These are phyloP conservation scores for Stomorhina lunata DNA, from an alignment of 2,888 invertebrate species.

Conservation along the genomic window DNA sequence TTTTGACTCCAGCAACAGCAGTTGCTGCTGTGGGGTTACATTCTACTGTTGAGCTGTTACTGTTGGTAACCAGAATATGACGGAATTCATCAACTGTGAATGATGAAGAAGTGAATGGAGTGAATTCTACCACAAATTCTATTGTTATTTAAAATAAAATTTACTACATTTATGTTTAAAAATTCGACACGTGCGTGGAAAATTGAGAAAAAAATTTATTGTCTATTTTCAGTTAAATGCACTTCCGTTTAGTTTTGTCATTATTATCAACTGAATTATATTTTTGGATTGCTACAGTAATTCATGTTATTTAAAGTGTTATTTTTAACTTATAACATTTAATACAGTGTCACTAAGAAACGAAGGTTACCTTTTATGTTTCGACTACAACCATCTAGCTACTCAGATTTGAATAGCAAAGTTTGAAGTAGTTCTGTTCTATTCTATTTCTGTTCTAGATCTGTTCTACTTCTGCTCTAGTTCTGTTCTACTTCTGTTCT, in stretches of 20 bases:
- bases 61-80: background rate
- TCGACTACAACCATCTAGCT: no score
- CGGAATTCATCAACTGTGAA: constrained; percentile 17
- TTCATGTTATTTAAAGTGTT: background rate
- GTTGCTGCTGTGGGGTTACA: no score
- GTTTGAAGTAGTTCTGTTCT: no score
- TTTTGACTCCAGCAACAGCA: no score
- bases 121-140: constrained; percentile 44
- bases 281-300: background rate
- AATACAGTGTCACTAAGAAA: constrained; percentile 8
- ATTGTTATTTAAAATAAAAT: constrained; percentile 5
- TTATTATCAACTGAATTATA: constrained; percentile 7
- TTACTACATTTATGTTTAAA: background rate
- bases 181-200: background rate
- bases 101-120: constrained; percentile 1
- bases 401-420: no score
- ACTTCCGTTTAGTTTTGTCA: constrained; percentile 40
- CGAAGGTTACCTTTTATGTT: no score
- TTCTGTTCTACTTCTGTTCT: no score
- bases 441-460: no score
- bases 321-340: background rate
- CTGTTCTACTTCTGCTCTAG: no score
- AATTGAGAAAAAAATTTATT: background rate
- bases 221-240: constrained; percentile 4
- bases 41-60: background rate